A percentile compares a stretch with the other conserved stretches of the same genome.
Conservation (phyloP, 2,113 vertebrate species). For the Zeus faber region DNA sequence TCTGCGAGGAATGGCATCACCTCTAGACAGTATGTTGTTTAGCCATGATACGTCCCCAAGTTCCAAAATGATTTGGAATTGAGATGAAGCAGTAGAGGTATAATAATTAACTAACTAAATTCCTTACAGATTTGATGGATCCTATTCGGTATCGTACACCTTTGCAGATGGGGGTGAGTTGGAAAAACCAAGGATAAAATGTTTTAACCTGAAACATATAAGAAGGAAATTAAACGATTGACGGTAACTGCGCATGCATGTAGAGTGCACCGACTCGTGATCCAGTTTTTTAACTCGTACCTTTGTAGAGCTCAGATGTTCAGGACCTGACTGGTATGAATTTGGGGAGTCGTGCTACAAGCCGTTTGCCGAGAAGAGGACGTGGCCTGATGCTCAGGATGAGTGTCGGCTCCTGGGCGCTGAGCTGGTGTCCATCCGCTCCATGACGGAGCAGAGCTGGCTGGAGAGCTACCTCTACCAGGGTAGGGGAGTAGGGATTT, state of each 20-base stretch:
- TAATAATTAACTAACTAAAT: too few species aligned
- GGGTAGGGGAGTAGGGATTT: slow-evolving; percentile 51
- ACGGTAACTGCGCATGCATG: too few species aligned
- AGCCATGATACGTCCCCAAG: too few species aligned
- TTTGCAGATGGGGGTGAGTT: slow-evolving; percentile 76
- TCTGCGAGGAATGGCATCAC: slow-evolving; percentile 73
- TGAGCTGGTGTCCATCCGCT: slow-evolving; percentile 71
- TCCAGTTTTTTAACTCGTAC: neutral
- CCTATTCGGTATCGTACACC: slow-evolving; percentile 61
- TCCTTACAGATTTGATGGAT: slow-evolving; percentile 56
- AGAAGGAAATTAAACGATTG: too few species aligned
- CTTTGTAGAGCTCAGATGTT: slow-evolving; percentile 72
- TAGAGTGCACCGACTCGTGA: neutral
- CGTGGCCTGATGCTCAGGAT: slow-evolving; percentile 56
- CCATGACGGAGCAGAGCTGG: slow-evolving; percentile 76
- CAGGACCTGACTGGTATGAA: slow-evolving; percentile 74
- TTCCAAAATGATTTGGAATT: too few species aligned
- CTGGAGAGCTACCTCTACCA: slow-evolving; percentile 74
- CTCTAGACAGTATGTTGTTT: slow-evolving; percentile 66
- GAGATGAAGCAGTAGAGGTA: too few species aligned
- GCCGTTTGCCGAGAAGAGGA: slow-evolving; percentile 61
- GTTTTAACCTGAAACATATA: too few species aligned
- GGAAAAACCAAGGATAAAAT: too few species aligned
- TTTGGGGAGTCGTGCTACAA: slow-evolving; percentile 80
- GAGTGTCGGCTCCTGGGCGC: slow-evolving; percentile 63